Conservation (phyloP, 23 tunicate species). For the Halocynthia roretzi region DNA sequence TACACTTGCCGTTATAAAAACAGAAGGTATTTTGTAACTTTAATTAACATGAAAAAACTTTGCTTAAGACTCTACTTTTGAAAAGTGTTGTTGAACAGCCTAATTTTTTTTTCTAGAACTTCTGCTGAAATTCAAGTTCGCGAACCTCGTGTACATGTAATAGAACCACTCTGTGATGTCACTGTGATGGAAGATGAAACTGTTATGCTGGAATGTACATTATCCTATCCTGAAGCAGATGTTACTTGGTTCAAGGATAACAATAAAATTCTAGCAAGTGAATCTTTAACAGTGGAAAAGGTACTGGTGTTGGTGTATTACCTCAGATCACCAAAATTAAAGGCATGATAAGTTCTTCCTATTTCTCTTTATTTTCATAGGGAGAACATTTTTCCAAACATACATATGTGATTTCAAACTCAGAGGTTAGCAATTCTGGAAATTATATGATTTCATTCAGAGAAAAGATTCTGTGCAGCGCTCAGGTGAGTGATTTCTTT, state of each 20-base stretch:
- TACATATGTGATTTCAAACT: not conserved
- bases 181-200: constrained; percentile 16
- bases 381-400: constrained; percentile 23
- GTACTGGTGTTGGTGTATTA: not conserved
- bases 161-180: constrained; percentile 19
- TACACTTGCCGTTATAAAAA: constrained; percentile 48
- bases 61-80: no score
- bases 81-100: not conserved
- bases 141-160: constrained; percentile 43
- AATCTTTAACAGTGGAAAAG: not conserved
- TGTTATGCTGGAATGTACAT: constrained; percentile 23
- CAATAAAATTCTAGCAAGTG: constrained; percentile 9
- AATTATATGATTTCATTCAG: constrained; percentile 12
- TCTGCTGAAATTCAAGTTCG: constrained; percentile 36
- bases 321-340: no score
- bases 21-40: constrained; percentile 29
- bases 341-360: not conserved
- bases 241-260: constrained; percentile 44
- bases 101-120: constrained; percentile 24
- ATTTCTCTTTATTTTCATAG: constrained; percentile 4
- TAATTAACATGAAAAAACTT: no score
- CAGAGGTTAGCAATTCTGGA: constrained; percentile 3
- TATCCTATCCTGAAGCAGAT: constrained; percentile 30
- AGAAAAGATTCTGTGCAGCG: constrained; percentile 22
- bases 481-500: constrained; percentile 17